A percentile compares a stretch with the other conserved stretches of the same genome.
Conservation (phyloP, 2,888 invertebrate genomes). For the Biston betularia region DNA sequence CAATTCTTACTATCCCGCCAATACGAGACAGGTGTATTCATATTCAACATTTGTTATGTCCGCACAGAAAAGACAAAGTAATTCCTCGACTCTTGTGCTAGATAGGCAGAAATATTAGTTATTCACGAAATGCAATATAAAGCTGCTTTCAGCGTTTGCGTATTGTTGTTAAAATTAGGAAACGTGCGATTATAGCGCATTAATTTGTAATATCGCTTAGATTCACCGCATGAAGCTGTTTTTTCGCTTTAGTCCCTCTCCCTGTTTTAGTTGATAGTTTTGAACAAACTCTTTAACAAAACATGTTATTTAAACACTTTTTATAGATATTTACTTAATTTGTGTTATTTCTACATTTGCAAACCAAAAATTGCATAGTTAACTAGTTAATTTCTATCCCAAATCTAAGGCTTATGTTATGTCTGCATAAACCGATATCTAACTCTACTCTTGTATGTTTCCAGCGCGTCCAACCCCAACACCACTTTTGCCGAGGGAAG, state of each 20-base stretch:
- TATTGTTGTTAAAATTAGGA: background rate
- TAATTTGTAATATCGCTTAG: background rate
- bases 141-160: too few species aligned
- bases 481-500: constrained; percentile 46
- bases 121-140: too few species aligned
- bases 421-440: background rate
- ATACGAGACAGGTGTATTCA: too few species aligned
- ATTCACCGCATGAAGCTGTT: constrained; percentile 3
- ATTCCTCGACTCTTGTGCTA: too few species aligned
- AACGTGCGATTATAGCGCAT: background rate
- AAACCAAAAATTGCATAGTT: constrained; percentile 3
- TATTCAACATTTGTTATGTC: background rate
- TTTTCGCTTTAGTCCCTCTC: constrained; percentile 1
- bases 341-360: constrained; percentile 4
- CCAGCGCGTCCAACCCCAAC: constrained; percentile 45
- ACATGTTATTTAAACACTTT: background rate
- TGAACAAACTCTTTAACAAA: background rate
- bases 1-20: too few species aligned
- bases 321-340: background rate
- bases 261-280: background rate
- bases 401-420: background rate
- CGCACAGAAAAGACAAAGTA: background rate
- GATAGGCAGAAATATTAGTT: background rate
- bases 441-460: constrained; percentile 37
- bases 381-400: background rate